Evolutionary conservation across 1,140 invertebrate species (phyloP), one percentile per base, ranked within the genome.

Genomic region (Micrasema longulum): DNA sequence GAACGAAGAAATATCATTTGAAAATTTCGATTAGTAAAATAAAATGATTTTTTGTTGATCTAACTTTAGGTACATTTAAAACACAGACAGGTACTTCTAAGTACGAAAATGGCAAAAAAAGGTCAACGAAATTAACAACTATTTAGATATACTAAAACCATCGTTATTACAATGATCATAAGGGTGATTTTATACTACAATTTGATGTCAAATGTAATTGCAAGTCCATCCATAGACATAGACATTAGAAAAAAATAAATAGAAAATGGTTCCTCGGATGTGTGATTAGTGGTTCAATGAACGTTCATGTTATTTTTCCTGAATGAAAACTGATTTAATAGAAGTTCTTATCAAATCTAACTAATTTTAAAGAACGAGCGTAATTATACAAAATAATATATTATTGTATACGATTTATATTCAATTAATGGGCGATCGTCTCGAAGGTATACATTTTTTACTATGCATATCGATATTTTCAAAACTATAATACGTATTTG

Each of bases 271-370:
- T 18, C 1, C 31, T 14, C n/a, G 10, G 23, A 26, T 55, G n/a
- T 55, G 23, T n/a, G 23, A 55, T 55, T 55, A 26, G 14, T 55
- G 23, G 52, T 55, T n/a, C 16, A 7, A 5, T 53, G 52, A 20
- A 16, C 35, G 36, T 60, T 60, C 55, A 35, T 22, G 55, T 16
- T 10, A 60, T 60, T 60, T 52, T 60, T 60, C 55, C 36, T 60
- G 55, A 60, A 60, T 60, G 55, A 41, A 60, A 60, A 41, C 14
- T 20, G 55, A 38, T 38, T 60, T 20, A 38, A 38, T 12, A 7
- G 18, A 14, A 12, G 4, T 60, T 60, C 12, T 41, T 12, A 9
- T 10, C 10, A 41, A 41, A 60, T 41, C 20, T 35, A 60, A 43
- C 41, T 16, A 10, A 12, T 43, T 20, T n/a, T 41, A 10, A 38